Evolutionary conservation across 1,140 invertebrate genomes (phyloP).

Genomic region (Zaprionus africanus): DNA sequence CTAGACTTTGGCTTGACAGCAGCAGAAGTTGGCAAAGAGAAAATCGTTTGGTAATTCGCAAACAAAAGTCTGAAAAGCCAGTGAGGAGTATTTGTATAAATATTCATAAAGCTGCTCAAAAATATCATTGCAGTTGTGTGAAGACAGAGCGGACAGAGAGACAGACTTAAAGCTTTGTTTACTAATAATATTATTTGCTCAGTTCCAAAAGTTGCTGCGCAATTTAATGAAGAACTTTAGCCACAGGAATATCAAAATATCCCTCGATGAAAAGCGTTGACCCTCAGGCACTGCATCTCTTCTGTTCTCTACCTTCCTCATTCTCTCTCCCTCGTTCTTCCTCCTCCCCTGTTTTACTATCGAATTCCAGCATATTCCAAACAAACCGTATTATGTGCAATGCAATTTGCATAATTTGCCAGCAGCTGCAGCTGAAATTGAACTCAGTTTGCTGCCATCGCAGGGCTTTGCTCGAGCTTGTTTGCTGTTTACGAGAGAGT

Average conservation of each 20-base stretch:
- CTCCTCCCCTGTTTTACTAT: background rate
- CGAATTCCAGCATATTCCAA: constrained; percentile 20
- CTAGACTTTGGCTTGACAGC: constrained; percentile 1
- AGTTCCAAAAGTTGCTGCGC: background rate
- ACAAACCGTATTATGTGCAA: constrained; percentile 20
- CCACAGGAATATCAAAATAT: background rate
- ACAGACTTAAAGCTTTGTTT: background rate
- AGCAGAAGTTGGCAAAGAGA: background rate
- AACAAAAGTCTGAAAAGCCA: background rate
- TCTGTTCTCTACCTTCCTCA: background rate
- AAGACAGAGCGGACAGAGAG: background rate
- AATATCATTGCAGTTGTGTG: background rate
- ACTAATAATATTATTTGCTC: constrained; percentile 2
- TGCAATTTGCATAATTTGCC: constrained; percentile 44
- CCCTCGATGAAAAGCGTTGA: background rate
- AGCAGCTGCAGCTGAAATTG: constrained; percentile 44
- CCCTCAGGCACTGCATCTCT: background rate
- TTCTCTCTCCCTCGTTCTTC: background rate
- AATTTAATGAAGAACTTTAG: constrained; percentile 1
- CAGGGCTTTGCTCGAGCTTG: background rate
- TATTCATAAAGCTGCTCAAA: background rate
- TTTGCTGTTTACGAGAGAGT: too few relatives aligned
- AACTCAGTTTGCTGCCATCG: constrained; percentile 24
- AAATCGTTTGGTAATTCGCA: background rate
- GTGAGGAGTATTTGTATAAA: background rate